A percentile compares a stretch with the other conserved stretches of the same genome.
Conservation (phyloP, 2,797 vertebrate genomes). For the Xenops minutus region DNA sequence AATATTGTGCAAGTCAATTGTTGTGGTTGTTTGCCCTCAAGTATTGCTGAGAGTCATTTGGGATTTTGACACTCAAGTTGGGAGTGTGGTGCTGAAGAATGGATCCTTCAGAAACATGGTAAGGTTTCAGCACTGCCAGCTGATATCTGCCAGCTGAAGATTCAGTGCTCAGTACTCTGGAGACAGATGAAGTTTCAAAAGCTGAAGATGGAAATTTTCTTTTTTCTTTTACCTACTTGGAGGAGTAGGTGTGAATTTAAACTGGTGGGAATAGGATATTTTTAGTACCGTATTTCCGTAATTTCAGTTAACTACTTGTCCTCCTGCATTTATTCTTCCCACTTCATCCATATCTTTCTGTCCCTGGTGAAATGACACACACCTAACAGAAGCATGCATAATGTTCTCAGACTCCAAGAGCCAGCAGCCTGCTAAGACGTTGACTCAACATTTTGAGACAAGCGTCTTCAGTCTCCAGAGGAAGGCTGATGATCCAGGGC, state of each 20-base stretch:
- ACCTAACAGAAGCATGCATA: background rate
- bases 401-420: background rate
- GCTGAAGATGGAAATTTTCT: background rate
- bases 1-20: background rate
- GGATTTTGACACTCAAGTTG: background rate
- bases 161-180: background rate
- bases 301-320: background rate
- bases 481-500: background rate
- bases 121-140: background rate
- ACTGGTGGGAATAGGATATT: background rate
- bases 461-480: background rate
- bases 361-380: background rate
- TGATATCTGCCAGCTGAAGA: background rate
- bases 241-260: background rate
- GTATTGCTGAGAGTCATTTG: background rate
- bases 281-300: background rate
- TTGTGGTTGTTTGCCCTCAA: background rate
- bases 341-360: background rate
- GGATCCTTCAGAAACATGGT: background rate
- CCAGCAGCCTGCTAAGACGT: background rate
- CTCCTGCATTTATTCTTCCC: background rate
- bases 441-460: background rate
- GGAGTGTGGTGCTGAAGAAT: background rate
- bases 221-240: background rate
- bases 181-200: background rate